Conservation (phyloP, 2,113 vertebrate species). For the Oreocharis arfaki region DNA sequence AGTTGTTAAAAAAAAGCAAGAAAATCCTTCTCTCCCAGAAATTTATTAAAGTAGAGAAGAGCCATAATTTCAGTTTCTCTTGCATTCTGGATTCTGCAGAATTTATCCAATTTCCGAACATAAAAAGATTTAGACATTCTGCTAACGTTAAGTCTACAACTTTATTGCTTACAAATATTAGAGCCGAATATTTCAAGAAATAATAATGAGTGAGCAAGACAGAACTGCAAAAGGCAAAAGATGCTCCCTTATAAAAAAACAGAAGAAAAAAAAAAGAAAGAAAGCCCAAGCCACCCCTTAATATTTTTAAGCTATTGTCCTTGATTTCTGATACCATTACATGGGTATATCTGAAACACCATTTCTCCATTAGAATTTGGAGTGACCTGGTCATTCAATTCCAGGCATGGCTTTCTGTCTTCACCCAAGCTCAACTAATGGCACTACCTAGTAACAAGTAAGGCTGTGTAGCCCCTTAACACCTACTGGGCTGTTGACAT, state of each 20-base stretch:
- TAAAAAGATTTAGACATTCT: slow-evolving; percentile 10
- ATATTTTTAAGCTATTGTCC: slow-evolving; percentile 78
- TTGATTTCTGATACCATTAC: slow-evolving; percentile 85
- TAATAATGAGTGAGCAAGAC: not conserved
- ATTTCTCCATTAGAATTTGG: slow-evolving; percentile 94
- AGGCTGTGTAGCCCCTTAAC: slow-evolving; percentile 79
- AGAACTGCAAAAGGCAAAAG: not conserved
- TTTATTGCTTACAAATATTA: slow-evolving; percentile 25
- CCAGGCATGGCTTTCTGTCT: slow-evolving; percentile 91
- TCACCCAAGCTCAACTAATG: slow-evolving; percentile 97
- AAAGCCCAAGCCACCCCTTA: not conserved
- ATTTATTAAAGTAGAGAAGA: not conserved
- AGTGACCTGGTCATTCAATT: slow-evolving; percentile 98
- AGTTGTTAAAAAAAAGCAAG: slow-evolving; percentile 22
- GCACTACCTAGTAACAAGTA: slow-evolving; percentile 77
- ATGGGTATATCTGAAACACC: slow-evolving; percentile 86
- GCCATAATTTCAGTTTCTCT: not conserved
- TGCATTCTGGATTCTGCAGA: not conserved
- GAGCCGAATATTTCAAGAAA: not conserved
- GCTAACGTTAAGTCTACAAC: not conserved
- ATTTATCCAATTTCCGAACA: slow-evolving; percentile 15
- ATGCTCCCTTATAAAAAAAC: not conserved
- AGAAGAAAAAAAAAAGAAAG: not conserved
- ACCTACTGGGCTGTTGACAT: slow-evolving; percentile 89
- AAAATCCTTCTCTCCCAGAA: slow-evolving; percentile 16